Evolutionary conservation across 2,797 vertebrate genomes (phyloP).

Genomic region (Malurus splendens): DNA sequence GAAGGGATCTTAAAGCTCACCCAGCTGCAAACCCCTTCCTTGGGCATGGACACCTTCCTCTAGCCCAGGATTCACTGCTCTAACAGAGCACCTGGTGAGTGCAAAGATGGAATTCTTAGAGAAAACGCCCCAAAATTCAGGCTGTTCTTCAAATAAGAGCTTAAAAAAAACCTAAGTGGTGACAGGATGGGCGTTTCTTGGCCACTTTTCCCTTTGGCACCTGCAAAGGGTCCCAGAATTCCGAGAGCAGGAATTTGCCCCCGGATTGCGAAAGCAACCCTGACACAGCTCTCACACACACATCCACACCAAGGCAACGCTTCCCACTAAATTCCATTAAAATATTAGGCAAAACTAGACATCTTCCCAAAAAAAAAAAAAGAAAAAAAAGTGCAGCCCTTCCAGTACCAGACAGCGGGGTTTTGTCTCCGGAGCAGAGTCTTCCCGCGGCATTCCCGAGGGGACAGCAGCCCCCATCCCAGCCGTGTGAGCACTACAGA

Average conservation of each 20-base stretch:
- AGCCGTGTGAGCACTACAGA: not conserved
- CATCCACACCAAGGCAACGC: not conserved
- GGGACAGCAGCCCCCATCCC: not conserved
- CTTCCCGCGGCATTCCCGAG: not conserved
- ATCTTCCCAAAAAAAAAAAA: not conserved
- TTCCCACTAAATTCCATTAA: not conserved
- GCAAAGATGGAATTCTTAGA: not conserved
- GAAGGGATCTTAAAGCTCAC: not conserved
- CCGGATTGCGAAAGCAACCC: accelerated
- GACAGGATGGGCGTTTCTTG: accelerated
- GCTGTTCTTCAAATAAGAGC: not conserved
- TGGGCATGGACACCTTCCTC: not conserved
- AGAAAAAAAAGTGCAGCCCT: slow-evolving; percentile 20
- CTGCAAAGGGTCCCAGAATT: not conserved
- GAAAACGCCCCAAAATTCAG: not conserved
- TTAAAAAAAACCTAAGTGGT: not conserved
- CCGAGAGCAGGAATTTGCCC: not conserved
- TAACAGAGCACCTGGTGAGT: not conserved
- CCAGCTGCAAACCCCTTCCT: not conserved
- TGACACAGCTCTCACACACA: not conserved
- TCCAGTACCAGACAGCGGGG: not conserved
- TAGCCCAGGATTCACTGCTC: not conserved
- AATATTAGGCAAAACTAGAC: slow-evolving; percentile 12
- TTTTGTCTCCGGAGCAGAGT: not conserved
- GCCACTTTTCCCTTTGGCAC: not conserved